Evolutionary conservation across 2,888 invertebrate species (phyloP).

Genomic region (Pseudococcus jackbeardsleyi): DNA sequence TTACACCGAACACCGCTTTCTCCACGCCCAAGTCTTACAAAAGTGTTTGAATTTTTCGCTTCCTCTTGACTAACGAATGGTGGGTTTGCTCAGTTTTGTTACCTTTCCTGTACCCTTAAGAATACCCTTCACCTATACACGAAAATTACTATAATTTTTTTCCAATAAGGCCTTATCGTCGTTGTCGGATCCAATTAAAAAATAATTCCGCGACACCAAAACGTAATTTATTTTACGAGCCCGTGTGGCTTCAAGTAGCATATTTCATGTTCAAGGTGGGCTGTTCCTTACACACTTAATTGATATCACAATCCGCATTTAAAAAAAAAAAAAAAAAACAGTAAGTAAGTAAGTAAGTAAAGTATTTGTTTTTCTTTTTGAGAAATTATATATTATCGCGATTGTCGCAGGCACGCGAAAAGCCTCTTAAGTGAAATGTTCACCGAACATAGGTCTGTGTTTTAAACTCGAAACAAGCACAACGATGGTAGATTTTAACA

Average conservation of each 20-base stretch:
- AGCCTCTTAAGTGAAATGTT: background rate
- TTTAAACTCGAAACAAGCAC: background rate
- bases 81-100: background rate
- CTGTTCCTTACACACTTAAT: background rate
- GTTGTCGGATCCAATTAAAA: slow-evolving; percentile 7
- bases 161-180: slow-evolving; percentile 11
- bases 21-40: background rate
- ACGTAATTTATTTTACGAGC: background rate
- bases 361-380: background rate
- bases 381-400: background rate
- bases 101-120: background rate
- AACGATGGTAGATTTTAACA: background rate
- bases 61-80: background rate
- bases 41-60: slow-evolving; percentile 16
- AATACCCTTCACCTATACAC: background rate
- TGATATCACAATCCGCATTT: background rate
- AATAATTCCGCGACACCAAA: slow-evolving; percentile 19
- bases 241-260: background rate
- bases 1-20: background rate
- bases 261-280: background rate
- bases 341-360: background rate
- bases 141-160: slow-evolving; percentile 38
- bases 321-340: too few relatives aligned
- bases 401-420: slow-evolving; percentile 18
- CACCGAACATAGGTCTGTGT: background rate